Evolutionary conservation across 2,113 vertebrate genomes (phyloP), one percentile per base, ranked within the genome.

Genomic region (Ia io): DNA sequence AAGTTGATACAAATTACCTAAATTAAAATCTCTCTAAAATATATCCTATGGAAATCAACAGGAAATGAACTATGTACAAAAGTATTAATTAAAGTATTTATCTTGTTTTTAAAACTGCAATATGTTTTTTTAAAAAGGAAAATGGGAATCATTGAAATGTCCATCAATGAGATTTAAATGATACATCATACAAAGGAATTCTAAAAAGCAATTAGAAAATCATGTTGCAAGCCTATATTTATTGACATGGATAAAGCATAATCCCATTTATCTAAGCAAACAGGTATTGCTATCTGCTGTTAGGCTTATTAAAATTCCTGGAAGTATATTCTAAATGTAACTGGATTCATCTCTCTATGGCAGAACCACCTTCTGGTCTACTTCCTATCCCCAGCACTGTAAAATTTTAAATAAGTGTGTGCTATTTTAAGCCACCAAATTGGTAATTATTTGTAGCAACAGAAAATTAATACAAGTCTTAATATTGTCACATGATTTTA

Each of bases 11-110:
- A 5, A 70, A 17, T 78, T 93, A 71, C 5, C 12, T 61, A 65
- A 65, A 32, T 65, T 87, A 69, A 79, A 9, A 20, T 89, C 73
- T 32, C n/a, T 93, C 22, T 76, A 94, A 23, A 95, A 87, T 78
- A 76, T 89, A 70, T n/a, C 23, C 69, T 69, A 76, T 90, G 37
- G 23, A 93, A 94, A 85, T 73, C 11, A 83, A 78, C 0, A 51
- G 25, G 37, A 95, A 73, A 85, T 63, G 2, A 94, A 78, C 1
- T 37, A 79, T 37, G 12, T 63, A 35, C 7, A 82, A 89, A 87
- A 56, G 56, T 61, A 28, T 63, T 76, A 42, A 28, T 56, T 76
- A 42, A 2, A 40, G 1, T 74, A 69, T 74, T 85, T 83, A 47
- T 59, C 16, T 56, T 89, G 7, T 92, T 69, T 65, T 83, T 30